Evolutionary conservation across 2,113 vertebrate species (phyloP).

Genomic region (Egretta garzetta): DNA sequence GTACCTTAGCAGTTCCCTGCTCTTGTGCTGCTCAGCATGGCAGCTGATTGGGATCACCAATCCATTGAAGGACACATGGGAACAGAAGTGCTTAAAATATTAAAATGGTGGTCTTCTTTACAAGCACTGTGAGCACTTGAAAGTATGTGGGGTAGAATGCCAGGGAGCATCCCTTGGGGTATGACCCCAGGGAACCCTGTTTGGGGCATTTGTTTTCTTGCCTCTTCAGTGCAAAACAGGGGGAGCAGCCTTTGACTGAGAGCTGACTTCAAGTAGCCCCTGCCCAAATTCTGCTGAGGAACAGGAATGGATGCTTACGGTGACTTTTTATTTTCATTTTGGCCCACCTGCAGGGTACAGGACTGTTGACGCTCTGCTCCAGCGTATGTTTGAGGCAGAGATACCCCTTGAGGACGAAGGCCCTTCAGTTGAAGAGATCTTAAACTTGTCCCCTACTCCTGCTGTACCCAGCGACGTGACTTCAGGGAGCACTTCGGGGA

Average conservation of each 20-base stretch:
- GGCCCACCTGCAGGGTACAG: slow-evolving; percentile 78
- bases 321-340: neutral
- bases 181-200: neutral
- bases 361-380: slow-evolving; percentile 89
- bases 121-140: neutral
- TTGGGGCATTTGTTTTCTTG: neutral
- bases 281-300: neutral
- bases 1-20: neutral
- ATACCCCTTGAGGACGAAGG: slow-evolving; percentile 82
- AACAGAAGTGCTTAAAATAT: neutral
- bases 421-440: slow-evolving; percentile 74
- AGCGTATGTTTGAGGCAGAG: slow-evolving; percentile 92
- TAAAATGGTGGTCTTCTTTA: neutral
- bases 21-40: neutral
- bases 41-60: neutral
- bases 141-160: neutral
- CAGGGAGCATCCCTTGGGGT: too few species aligned
- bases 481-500: slow-evolving; percentile 69
- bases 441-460: slow-evolving; percentile 55
- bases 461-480: slow-evolving; percentile 66
- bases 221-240: neutral
- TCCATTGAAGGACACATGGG: accelerated
- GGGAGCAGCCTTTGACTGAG: neutral
- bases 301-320: neutral
- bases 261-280: neutral